Conservation (phyloP, 2,797 vertebrate species). For the Centroberyx gerrardi region DNA sequence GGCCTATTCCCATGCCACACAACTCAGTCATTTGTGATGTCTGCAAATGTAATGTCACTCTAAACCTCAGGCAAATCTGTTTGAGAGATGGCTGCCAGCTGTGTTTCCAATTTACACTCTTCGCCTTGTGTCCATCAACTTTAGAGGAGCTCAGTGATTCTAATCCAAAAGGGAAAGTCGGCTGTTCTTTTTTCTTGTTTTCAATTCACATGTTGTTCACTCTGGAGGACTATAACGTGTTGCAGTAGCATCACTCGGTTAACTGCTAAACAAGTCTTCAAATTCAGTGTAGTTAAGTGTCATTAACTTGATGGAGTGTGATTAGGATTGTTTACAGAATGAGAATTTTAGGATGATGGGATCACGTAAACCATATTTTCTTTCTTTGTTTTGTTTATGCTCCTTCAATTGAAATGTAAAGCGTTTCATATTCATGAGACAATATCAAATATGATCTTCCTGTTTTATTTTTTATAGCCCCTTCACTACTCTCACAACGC, state of each 20-base stretch:
- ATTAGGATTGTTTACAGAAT: not conserved
- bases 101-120: conserved; percentile 47
- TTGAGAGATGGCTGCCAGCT: conserved; percentile 67
- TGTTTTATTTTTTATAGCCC: not conserved
- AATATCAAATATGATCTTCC: conserved; percentile 12
- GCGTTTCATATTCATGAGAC: not conserved
- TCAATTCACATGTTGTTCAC: conserved; percentile 9
- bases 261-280: not conserved
- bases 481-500: not conserved
- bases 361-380: not conserved
- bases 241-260: not conserved
- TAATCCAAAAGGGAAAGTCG: conserved; percentile 14
- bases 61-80: conserved; percentile 62
- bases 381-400: not conserved
- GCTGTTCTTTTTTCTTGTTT: not conserved
- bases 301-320: not conserved
- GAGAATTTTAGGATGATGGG: not conserved
- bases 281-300: not conserved
- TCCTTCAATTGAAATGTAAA: not conserved
- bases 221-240: not conserved
- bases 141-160: conserved; percentile 13
- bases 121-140: conserved; percentile 40
- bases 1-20: conserved; percentile 57
- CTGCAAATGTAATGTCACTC: conserved; percentile 71
- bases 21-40: conserved; percentile 67